phyloP scores from a whole-genome alignment of 2,113 vertebrate genomes.

The Spilogale gracilis region DNA sequence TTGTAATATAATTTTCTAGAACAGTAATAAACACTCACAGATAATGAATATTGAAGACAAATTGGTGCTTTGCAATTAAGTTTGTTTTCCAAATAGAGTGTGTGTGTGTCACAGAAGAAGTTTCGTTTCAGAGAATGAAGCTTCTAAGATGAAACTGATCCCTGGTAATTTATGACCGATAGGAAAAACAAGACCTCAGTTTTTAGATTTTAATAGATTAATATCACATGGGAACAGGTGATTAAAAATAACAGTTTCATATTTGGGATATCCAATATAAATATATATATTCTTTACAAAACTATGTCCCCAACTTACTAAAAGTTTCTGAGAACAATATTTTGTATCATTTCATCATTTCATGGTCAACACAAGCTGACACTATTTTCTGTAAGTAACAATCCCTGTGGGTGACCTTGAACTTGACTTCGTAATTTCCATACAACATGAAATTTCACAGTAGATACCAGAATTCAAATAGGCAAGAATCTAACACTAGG shows the following conservation, averaged over 20 bases:
- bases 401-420: not conserved
- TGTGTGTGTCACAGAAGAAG: not conserved
- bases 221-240: not conserved
- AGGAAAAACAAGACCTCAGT: not conserved
- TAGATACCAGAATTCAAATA: not conserved
- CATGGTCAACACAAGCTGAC: not conserved
- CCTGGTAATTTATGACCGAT: not conserved
- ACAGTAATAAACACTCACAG: slow-evolving; percentile 66
- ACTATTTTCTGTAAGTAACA: not conserved
- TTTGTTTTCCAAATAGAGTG: slow-evolving; percentile 61
- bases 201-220: slow-evolving; percentile 56
- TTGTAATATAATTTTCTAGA: slow-evolving; percentile 52
- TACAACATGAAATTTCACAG: not conserved
- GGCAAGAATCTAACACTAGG: not conserved
- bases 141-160: not conserved
- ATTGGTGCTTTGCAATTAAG: slow-evolving; percentile 44
- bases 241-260: slow-evolving; percentile 24
- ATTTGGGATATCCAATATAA: not conserved
- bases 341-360: not conserved
- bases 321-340: not conserved
- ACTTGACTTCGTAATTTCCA: slow-evolving; percentile 7
- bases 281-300: not conserved
- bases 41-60: slow-evolving; percentile 57
- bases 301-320: not conserved
- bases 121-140: not conserved